phyloP scores from a whole-genome alignment of 2,888 invertebrate genomes.

The Troides aeacus region DNA sequence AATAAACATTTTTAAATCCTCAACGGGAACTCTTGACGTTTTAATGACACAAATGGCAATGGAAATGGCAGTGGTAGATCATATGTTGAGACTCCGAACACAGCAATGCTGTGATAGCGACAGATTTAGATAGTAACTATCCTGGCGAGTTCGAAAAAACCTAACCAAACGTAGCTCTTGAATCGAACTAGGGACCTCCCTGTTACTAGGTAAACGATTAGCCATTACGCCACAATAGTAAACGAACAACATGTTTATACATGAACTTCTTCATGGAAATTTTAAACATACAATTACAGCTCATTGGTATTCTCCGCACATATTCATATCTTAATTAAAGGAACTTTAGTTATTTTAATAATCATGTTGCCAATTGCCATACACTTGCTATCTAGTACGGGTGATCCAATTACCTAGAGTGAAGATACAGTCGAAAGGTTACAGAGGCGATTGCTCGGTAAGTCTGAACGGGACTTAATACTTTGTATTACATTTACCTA shows the following conservation, averaged over 20 bases:
- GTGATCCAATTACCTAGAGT: conserved; percentile 36
- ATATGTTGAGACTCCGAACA: no score
- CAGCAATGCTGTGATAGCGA: no score
- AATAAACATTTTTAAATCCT: no score
- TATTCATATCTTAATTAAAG: conserved; percentile 18
- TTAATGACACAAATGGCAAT: no score
- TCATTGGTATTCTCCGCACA: conserved; percentile 10
- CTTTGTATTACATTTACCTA: conserved; percentile 55
- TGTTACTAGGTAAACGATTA: background rate
- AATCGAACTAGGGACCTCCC: no score
- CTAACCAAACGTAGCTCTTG: no score
- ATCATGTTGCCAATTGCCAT: conserved; percentile 6
- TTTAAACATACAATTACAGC: conserved; percentile 16
- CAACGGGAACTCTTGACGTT: no score
- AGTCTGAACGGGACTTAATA: conserved; percentile 52
- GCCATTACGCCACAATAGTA: background rate
- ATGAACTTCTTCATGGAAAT: background rate
- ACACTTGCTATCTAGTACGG: conserved; percentile 30
- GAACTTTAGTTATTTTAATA: conserved; percentile 13
- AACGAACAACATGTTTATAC: no score
- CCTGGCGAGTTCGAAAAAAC: no score
- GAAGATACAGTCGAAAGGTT: conserved; percentile 43
- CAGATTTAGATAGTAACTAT: no score
- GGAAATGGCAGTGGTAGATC: no score
- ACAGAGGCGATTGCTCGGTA: conserved; percentile 38